Evolutionary conservation across 1,140 invertebrate species (phyloP).

Genomic region (Dolichoris vasculosae): DNA sequence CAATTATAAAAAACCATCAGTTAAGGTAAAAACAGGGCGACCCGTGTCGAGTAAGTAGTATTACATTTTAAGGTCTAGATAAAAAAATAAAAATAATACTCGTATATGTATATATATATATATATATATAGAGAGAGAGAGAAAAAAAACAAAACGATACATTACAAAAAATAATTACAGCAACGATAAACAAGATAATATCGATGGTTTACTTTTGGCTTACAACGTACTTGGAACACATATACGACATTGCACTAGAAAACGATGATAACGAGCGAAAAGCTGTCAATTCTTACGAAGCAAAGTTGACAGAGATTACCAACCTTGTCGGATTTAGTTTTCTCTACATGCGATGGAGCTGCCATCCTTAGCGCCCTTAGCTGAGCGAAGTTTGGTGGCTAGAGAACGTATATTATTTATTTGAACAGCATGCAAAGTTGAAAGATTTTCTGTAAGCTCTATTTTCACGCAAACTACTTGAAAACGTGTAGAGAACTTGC

Average conservation of each 20-base stretch:
- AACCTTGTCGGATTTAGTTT: conserved; percentile 92
- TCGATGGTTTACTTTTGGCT: neutral
- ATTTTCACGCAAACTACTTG: conserved; percentile 41
- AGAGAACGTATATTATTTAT: conserved; percentile 64
- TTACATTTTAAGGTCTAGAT: too few species aligned
- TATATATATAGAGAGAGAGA: too few species aligned
- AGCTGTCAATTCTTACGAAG: conserved; percentile 20
- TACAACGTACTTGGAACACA: conserved; percentile 49
- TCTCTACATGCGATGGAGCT: conserved; percentile 86
- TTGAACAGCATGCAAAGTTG: conserved; percentile 75
- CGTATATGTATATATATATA: too few species aligned
- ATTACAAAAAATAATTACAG: neutral
- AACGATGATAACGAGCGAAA: conserved; percentile 32
- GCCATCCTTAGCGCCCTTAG: conserved; percentile 86
- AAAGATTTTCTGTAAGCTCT: conserved; percentile 63
- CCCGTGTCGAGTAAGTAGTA: too few species aligned
- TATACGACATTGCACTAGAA: conserved; percentile 20
- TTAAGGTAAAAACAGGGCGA: conserved; percentile 33
- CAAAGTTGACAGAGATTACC: conserved; percentile 59
- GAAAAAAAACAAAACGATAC: neutral
- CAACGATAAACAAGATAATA: neutral
- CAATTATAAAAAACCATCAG: conserved; percentile 55
- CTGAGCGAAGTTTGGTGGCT: conserved; percentile 85
- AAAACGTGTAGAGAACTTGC: conserved; percentile 41
- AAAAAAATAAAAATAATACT: too few species aligned